phyloP scores from a whole-genome alignment of 37 sponge, comb jelly and placozoan species.

The Geodia barretti region DNA sequence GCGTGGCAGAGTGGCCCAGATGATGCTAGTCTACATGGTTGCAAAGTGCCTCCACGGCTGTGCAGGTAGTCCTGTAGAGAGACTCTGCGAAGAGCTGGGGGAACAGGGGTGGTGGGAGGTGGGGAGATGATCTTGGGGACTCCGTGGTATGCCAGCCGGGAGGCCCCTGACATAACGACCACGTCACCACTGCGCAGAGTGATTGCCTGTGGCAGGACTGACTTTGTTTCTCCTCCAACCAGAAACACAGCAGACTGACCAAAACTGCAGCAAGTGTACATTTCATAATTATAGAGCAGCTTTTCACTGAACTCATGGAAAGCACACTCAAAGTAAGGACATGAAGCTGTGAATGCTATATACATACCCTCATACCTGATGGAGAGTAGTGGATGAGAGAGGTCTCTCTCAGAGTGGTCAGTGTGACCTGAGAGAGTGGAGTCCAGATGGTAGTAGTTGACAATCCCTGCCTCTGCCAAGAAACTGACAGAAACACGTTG shows the following conservation, averaged over 20 bases:
- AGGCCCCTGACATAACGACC: constrained; percentile 79
- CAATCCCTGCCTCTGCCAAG: constrained; percentile 87
- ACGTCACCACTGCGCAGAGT: constrained; percentile 87
- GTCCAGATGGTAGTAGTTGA: constrained; percentile 96
- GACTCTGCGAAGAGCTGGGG: not conserved
- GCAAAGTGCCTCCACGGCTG: not conserved
- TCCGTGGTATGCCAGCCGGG: constrained; percentile 86
- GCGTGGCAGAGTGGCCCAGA: not conserved
- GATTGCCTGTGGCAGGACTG: constrained; percentile 58
- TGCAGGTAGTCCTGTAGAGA: not conserved
- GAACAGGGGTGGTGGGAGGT: constrained; percentile 2
- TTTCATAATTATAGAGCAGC: not conserved
- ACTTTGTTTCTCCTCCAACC: constrained; percentile 81
- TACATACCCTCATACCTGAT: constrained; percentile 81
- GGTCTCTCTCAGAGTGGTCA: constrained; percentile 95
- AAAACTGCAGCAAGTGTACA: constrained; percentile 51
- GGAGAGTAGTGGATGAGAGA: constrained; percentile 91
- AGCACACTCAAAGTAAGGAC: not conserved
- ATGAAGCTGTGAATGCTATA: not conserved
- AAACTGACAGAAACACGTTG: constrained; percentile 40
- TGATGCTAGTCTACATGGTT: not conserved
- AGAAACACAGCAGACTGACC: constrained; percentile 92
- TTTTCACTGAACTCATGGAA: not conserved
- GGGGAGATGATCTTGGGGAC: constrained; percentile 78
- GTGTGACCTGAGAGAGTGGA: constrained; percentile 95